Evolutionary conservation across 2,888 invertebrate species (phyloP).

Genomic region (Sisyra terminalis): DNA sequence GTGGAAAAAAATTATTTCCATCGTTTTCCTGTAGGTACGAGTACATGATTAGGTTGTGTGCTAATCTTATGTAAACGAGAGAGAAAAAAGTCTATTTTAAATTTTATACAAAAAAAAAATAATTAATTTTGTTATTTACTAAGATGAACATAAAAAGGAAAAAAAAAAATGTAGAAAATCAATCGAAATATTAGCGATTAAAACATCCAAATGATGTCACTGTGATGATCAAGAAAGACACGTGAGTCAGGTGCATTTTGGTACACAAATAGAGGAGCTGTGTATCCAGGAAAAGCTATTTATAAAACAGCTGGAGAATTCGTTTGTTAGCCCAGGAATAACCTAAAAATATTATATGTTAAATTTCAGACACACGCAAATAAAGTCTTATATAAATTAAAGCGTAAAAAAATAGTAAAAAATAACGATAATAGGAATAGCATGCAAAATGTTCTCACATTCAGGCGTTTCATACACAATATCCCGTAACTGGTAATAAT

Average conservation of each 20-base stretch:
- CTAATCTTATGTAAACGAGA: background rate
- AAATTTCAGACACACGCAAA: too few species aligned
- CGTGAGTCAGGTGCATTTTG: constrained; percentile 8
- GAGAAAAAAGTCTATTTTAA: background rate
- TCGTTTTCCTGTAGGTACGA: too few species aligned
- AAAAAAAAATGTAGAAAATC: background rate
- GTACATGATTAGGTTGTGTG: background rate
- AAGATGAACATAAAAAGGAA: background rate
- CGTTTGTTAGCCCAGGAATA: constrained; percentile 8
- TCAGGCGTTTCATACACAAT: too few species aligned
- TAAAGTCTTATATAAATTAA: too few species aligned
- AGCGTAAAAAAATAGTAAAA: too few species aligned
- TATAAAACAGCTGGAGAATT: constrained; percentile 8
- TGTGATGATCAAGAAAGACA: constrained; percentile 2
- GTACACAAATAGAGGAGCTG: constrained; percentile 5
- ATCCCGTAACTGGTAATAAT: too few species aligned
- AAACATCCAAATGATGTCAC: constrained; percentile 2
- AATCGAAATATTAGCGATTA: constrained; percentile 2
- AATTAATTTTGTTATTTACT: background rate
- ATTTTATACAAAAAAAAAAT: too few species aligned
- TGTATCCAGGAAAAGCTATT: constrained; percentile 7
- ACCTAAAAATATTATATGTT: constrained; percentile 6
- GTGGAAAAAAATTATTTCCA: too few species aligned
- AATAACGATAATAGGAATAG: too few species aligned
- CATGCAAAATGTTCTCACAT: too few species aligned